A percentile compares a stretch with the other conserved stretches of the same genome.
phyloP scores from a whole-genome alignment of 1,140 invertebrate species.

The Eufriesea mexicana region DNA sequence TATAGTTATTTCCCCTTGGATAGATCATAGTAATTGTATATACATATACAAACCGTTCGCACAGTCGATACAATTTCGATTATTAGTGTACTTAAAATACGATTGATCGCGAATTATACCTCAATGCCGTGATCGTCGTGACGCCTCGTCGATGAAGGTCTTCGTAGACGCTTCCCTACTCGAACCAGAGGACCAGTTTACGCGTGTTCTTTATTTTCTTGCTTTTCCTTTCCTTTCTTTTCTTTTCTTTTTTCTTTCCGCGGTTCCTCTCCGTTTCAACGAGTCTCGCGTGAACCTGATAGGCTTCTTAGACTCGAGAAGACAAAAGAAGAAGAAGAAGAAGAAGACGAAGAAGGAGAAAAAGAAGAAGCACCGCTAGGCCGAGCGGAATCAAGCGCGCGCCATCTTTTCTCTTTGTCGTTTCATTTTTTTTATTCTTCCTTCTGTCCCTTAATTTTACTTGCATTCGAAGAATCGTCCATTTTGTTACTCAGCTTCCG shows the following conservation, averaged over 20 bases:
- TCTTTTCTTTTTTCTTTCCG: not conserved
- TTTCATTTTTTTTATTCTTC: not conserved
- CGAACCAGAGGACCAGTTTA: conserved; percentile 15
- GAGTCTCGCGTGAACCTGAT: conserved; percentile 4
- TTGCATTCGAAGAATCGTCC: not conserved
- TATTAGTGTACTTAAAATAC: conserved; percentile 63
- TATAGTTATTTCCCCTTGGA: conserved; percentile 25
- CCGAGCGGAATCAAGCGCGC: conserved; percentile 45
- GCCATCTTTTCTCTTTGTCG: not conserved
- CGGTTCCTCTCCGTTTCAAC: not conserved
- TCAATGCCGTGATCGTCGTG: conserved; percentile 52
- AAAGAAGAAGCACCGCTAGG: conserved; percentile 46
- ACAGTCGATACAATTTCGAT: conserved; percentile 66
- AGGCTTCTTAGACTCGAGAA: not conserved
- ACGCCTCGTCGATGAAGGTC: conserved; percentile 18
- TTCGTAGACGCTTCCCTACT: conserved; percentile 17
- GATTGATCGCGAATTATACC: conserved; percentile 50
- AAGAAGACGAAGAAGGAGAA: not conserved
- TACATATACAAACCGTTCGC: conserved; percentile 73
- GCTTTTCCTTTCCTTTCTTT: not conserved
- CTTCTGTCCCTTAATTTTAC: not conserved
- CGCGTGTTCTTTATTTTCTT: not conserved
- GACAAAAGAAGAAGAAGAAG: not conserved
- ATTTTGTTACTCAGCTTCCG: not conserved
- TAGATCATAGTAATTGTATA: conserved; percentile 70